A percentile compares a stretch with the other conserved stretches of the same genome.
phyloP scores from a whole-genome alignment of 2,113 vertebrate genomes.

The Columbina picui region DNA sequence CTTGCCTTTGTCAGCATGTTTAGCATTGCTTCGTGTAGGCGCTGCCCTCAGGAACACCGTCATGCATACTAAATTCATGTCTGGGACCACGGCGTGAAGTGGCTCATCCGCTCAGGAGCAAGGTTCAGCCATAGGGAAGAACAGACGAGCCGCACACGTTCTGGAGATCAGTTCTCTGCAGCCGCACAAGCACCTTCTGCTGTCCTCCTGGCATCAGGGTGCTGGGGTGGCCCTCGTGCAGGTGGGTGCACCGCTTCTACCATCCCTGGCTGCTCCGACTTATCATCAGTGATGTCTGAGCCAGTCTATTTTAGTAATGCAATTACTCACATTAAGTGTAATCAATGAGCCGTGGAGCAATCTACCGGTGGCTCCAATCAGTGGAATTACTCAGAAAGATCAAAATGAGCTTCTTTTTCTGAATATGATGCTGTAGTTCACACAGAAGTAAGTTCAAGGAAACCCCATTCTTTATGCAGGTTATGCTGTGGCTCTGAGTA shows the following conservation, averaged over 20 bases:
- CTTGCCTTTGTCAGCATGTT: conserved; percentile 52
- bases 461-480: neutral
- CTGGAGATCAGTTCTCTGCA: neutral
- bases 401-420: conserved; percentile 3
- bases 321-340: neutral
- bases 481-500: neutral
- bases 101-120: neutral
- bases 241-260: neutral
- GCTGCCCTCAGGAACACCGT: conserved; percentile 3
- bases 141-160: neutral
- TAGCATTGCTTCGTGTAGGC: neutral
- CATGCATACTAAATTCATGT: conserved; percentile 11
- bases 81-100: neutral
- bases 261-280: neutral
- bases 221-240: neutral
- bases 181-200: neutral
- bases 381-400: conserved; percentile 21
- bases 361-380: conserved; percentile 32
- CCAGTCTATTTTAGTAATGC: neutral
- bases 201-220: neutral
- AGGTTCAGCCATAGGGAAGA: neutral
- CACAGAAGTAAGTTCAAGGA: neutral
- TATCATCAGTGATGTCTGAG: neutral
- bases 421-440: conserved; percentile 4
- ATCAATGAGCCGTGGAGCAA: conserved; percentile 37